Conservation (phyloP, 2,797 vertebrate species). For the Myripristis murdjan region DNA sequence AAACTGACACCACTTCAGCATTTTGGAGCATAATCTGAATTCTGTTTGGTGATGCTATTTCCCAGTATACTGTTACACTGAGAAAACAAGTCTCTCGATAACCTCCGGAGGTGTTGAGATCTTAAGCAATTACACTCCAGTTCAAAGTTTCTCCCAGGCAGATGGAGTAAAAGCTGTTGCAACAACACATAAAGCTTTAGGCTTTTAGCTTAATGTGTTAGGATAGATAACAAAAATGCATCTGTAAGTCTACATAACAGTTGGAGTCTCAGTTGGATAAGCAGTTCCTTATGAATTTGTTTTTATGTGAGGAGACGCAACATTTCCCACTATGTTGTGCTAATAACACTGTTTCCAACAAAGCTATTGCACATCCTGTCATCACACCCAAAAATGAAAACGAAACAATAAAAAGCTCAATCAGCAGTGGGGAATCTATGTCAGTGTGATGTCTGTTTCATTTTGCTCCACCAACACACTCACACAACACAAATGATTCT, state of each 20-base stretch:
- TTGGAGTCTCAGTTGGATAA: background rate
- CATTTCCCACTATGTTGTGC: background rate
- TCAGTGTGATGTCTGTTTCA: background rate
- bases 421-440: background rate
- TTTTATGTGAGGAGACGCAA: background rate
- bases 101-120: background rate
- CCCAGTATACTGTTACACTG: background rate
- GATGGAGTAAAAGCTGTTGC: no score
- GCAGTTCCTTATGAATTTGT: background rate
- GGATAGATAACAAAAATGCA: background rate
- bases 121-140: background rate
- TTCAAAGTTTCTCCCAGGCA: background rate
- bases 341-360: conserved; percentile 1
- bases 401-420: conserved; percentile 2
- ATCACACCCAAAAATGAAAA: conserved; percentile 9
- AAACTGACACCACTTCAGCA: background rate
- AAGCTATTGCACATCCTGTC: background rate
- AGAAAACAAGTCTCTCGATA: background rate
- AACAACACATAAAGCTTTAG: no score
- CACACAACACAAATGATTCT: no score
- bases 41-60: background rate
- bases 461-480: background rate
- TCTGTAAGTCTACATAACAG: background rate
- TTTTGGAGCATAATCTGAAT: background rate
- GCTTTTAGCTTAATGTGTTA: background rate